Percentiles rank a stretch among this genome's conserved stretches.
Evolutionary conservation across 2,888 invertebrate species (phyloP).

Genomic region (Drosophila longiperda): DNA sequence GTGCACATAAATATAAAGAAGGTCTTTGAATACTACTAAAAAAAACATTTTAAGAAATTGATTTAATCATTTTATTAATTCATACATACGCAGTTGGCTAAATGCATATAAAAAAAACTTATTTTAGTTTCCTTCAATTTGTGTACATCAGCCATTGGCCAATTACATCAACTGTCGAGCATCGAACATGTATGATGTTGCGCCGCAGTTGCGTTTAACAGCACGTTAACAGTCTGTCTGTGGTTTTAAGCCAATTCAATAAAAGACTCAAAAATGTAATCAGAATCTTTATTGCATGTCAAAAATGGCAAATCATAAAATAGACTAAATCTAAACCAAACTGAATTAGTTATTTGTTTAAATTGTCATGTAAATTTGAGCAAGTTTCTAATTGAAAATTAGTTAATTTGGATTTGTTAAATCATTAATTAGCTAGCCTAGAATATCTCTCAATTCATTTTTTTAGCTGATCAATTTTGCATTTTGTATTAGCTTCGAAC

Average conservation of each 20-base stretch:
- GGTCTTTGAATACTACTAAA: neutral
- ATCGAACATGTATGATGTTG: conserved; percentile 47
- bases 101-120: neutral
- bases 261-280: neutral
- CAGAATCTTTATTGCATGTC: neutral
- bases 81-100: neutral
- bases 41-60: neutral
- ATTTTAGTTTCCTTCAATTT: conserved; percentile 2
- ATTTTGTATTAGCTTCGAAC: neutral
- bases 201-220: conserved; percentile 22
- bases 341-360: neutral
- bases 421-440: neutral
- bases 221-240: conserved; percentile 1
- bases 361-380: neutral
- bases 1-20: neutral
- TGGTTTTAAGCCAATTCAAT: neutral
- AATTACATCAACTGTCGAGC: conserved; percentile 28
- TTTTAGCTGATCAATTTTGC: neutral
- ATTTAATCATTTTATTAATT: neutral
- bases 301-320: neutral
- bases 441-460: neutral
- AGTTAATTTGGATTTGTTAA: neutral
- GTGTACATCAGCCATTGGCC: conserved; percentile 37
- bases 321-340: neutral
- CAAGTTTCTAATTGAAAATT: neutral